Evolutionary conservation across 2,888 invertebrate species (phyloP).

Genomic region (Girardia tigrina): DNA sequence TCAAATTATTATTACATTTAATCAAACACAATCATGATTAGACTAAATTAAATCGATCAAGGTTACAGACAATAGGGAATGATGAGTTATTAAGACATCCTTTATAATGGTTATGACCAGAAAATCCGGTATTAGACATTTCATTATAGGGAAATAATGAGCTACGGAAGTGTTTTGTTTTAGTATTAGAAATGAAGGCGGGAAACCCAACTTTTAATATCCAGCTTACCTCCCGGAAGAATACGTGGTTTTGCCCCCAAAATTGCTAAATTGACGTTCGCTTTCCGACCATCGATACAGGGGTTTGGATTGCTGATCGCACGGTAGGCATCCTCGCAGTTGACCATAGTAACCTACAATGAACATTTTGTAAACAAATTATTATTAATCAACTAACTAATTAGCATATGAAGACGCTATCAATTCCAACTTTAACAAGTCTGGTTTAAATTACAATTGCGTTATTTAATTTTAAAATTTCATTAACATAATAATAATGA

Average conservation of each 20-base stretch:
- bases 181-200: neutral
- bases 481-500: neutral
- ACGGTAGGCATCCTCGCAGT: constrained; percentile 5
- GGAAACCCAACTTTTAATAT: neutral
- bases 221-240: constrained; percentile 20
- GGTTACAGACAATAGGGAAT: neutral
- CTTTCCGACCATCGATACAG: constrained; percentile 32
- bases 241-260: constrained; percentile 30
- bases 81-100: neutral
- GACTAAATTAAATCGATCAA: neutral
- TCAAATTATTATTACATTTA: neutral
- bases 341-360: constrained; percentile 28
- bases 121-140: neutral
- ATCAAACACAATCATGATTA: neutral
- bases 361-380: neutral
- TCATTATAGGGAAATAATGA: neutral
- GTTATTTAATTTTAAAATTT: neutral
- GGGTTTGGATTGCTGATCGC: constrained; percentile 31
- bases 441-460: neutral
- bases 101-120: neutral
- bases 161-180: neutral
- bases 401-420: neutral
- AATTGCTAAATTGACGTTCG: constrained; percentile 31
- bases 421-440: neutral
- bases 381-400: neutral